Base-by-base conservation (phyloP, 1,140 invertebrate species). In the Papilio glaucus region DNA sequence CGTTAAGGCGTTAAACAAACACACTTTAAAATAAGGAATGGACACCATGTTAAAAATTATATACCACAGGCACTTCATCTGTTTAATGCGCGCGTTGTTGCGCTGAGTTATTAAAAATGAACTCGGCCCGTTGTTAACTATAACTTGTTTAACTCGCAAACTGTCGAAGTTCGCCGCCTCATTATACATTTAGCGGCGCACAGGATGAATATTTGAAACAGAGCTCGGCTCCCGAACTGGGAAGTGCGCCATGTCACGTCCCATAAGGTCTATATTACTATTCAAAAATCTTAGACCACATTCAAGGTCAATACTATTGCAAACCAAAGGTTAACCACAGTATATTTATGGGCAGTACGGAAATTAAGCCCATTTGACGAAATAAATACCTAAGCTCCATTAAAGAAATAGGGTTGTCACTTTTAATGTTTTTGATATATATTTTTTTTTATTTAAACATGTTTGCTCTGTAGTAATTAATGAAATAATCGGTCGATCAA, bases 111-210 rank as follows among this genome's bases (percentile, higher is more conserved):
- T 81, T 81, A 81, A 81, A 81, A 81, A 81, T 81, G 71, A 72
- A 81, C 78, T 73, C 75, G 72, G 13, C 7, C 73, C 72, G 79
- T 78, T 78, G 72, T 78, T 74, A 81, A 81, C 79, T 79, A 77
- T 78, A 73, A 77, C 72, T 72, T 70, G 76, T 82, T 79, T 81
- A 75, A 76, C 77, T 81, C 67, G 70, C 72, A 76, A 82, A 79
- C 74, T 75, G 75, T 65, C 68, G 71, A 79, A 82, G 71, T 82
- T 79, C 24, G 60, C 68, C 39, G 39, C 45, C 76, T 77, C 75
- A 77, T 79, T 79, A 81, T 76, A 75, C 74, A 79, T 82, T 82
- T 76, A 79, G 69, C 60, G 6, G 42, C 18, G 26, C 60, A 60
- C 45, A 39, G 75, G 71, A 74, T 75, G 75, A 77, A 82, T 82